phyloP scores from a whole-genome alignment of 1,140 invertebrate genomes.

The Drosophila obscura region DNA sequence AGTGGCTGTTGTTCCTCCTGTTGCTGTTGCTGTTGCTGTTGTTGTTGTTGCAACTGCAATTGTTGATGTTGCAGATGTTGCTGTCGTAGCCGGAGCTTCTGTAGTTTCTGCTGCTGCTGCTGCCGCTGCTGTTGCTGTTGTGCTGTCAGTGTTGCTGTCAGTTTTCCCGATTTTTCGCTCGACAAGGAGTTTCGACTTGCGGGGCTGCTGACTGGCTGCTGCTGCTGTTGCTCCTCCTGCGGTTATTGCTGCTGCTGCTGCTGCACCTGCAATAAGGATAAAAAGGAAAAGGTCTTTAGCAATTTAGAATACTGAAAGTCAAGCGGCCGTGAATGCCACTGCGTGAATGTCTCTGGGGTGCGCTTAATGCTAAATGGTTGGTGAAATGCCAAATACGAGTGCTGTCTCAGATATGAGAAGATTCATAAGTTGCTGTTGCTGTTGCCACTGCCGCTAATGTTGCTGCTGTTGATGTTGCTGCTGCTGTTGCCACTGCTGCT shows the following conservation, averaged over 20 bases:
- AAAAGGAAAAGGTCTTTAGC: slow-evolving; percentile 13
- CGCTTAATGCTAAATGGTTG: slow-evolving; percentile 56
- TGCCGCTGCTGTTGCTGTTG: slow-evolving; percentile 24
- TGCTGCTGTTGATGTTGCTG: slow-evolving; percentile 6
- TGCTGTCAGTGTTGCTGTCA: slow-evolving; percentile 43
- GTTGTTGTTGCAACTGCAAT: slow-evolving; percentile 2
- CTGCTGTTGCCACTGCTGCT: slow-evolving; percentile 21
- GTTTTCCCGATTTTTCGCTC: slow-evolving; percentile 47
- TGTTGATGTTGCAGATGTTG: slow-evolving; percentile 24
- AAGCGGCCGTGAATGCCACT: slow-evolving; percentile 57
- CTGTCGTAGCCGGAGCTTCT: slow-evolving; percentile 22
- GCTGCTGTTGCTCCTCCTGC: slow-evolving; percentile 6
- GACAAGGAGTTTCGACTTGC: slow-evolving; percentile 30
- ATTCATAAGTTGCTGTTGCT: slow-evolving; percentile 47
- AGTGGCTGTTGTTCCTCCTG: slow-evolving; percentile 18
- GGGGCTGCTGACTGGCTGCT: slow-evolving; percentile 46
- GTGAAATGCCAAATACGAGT: slow-evolving; percentile 55
- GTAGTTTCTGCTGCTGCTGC: slow-evolving; percentile 9
- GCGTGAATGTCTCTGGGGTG: slow-evolving; percentile 46
- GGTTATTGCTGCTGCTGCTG: slow-evolving; percentile 31
- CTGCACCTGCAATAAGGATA: slow-evolving; percentile 63
- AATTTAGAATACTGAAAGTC: slow-evolving; percentile 21
- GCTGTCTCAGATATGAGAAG: slow-evolving; percentile 39
- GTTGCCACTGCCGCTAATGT: background rate
- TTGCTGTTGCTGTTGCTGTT: slow-evolving; percentile 8